A percentile compares a stretch with the other conserved stretches of the same genome.
phyloP scores from a whole-genome alignment of 2,888 invertebrate genomes.

The Nephrotoma flavescens region DNA sequence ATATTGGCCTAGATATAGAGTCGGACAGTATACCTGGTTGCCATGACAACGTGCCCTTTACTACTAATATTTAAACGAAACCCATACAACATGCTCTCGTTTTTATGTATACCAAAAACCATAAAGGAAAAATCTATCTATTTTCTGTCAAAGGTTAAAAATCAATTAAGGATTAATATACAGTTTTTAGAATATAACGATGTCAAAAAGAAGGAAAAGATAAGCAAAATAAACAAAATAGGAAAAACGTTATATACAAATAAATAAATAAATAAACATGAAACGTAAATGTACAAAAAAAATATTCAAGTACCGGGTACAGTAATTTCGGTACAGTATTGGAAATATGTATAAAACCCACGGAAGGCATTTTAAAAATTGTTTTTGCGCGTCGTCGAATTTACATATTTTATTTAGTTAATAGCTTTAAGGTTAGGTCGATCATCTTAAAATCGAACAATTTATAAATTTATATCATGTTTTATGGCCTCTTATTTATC shows the following conservation, averaged over 20 bases:
- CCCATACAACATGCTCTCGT: neutral
- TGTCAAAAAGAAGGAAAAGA: neutral
- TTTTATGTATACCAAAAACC: neutral
- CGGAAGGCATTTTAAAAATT: neutral
- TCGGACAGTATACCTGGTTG: neutral
- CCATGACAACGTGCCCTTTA: neutral
- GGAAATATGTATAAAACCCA: neutral
- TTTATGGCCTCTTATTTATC: neutral
- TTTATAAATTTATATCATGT: neutral
- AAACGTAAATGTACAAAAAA: neutral
- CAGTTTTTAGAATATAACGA: neutral
- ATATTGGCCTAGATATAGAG: neutral
- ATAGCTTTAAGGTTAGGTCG: neutral
- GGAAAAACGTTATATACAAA: neutral
- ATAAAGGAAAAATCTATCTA: neutral
- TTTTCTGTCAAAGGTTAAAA: neutral
- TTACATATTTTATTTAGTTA: neutral
- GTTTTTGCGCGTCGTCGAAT: neutral
- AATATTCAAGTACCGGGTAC: neutral
- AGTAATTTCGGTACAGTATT: neutral
- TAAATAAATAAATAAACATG: neutral
- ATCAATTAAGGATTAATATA: neutral
- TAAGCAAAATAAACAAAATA: neutral
- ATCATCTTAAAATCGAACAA: neutral
- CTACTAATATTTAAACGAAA: neutral